Base-by-base conservation (phyloP, 1,140 invertebrate genomes). In the Portunus trituberculatus region DNA sequence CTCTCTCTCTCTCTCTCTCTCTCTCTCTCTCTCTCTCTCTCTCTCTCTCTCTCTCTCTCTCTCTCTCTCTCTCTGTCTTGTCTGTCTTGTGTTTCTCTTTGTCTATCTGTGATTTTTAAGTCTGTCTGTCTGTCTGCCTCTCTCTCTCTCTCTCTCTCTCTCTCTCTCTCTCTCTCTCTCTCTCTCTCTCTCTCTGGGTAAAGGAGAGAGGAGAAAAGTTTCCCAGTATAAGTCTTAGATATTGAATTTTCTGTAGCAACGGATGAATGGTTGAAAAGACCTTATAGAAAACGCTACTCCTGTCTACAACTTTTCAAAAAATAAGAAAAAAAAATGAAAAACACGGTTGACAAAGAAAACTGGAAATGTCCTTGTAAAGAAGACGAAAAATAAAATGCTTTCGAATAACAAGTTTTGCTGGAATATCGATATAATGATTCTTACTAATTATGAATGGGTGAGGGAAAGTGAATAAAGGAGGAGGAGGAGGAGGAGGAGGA, bases 221-320 rank as follows among this genome's bases (percentile, higher is more conserved):
- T n/a, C 20, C 0, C 8, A 0, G 67, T 76, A 76, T n/a, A n/a
- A 76, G 67, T n/a, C 67, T n/a, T n/a, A 2, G 67, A 2, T 76
- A 76, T 76, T 76, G 67, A 76, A 76, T 76, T 76, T 76, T 76
- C 67, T n/a, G 67, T n/a, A 76, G 67, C n/a, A 76, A n/a, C 67
- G 67, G 67, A 20, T 76, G 25, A 76, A 76, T 76, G 67, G 25
- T n/a, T 76, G 25, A 76, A 76, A 76, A n/a, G 25, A 76, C 67
- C 20, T 76, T 76, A n/a, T 76, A 76, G 67, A 76, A 76, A 76
- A 76, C 67, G 67, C 4, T n/a, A 76, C 2, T 76, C 67, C 6
- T 1, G 20, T 20, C 67, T n/a, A 76, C 67, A 76, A 76, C 20
- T 76, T 76, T 3, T n/a, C 3, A n/a, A 25, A 76, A n/a, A 25